Evolutionary conservation across 1,140 invertebrate genomes (phyloP).

Genomic region (Batillaria attramentaria): DNA sequence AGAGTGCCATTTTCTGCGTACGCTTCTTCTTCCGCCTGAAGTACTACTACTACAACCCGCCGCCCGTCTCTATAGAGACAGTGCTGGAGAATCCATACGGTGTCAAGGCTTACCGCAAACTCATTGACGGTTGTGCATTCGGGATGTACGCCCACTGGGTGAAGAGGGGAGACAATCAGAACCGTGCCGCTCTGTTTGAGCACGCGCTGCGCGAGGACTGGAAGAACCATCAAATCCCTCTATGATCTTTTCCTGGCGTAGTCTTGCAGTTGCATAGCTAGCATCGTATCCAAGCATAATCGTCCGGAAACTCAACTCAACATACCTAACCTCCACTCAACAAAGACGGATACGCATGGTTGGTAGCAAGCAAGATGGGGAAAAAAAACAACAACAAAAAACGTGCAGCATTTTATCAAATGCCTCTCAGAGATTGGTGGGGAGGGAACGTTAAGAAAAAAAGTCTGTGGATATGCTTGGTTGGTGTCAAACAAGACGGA

Average conservation of each 20-base stretch:
- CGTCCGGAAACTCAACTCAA: too few species aligned
- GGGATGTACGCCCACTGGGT: constrained; percentile 99
- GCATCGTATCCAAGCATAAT: too few species aligned
- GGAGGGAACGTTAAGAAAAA: too few species aligned
- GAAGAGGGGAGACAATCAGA: constrained; percentile 95
- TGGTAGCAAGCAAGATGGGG: too few species aligned
- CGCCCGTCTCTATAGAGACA: constrained; percentile 58
- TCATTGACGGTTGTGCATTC: constrained; percentile 98
- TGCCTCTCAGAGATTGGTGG: too few species aligned
- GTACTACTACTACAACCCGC: constrained; percentile 62
- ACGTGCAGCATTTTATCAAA: too few species aligned
- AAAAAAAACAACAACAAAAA: too few species aligned
- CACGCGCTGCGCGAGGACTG: constrained; percentile 90
- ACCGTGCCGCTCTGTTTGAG: constrained; percentile 97
- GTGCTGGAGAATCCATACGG: constrained; percentile 87
- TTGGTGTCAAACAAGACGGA: too few species aligned
- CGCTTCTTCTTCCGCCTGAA: constrained; percentile 64
- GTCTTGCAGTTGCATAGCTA: not conserved
- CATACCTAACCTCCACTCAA: too few species aligned
- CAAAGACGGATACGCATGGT: too few species aligned
- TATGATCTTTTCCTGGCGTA: not conserved
- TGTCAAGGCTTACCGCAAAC: constrained; percentile 89
- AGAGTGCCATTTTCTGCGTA: constrained; percentile 64
- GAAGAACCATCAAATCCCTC: constrained; percentile 17
- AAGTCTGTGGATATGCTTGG: too few species aligned